Evolutionary conservation across 1,140 invertebrate genomes (phyloP).

Genomic region (Drosophila rufa): DNA sequence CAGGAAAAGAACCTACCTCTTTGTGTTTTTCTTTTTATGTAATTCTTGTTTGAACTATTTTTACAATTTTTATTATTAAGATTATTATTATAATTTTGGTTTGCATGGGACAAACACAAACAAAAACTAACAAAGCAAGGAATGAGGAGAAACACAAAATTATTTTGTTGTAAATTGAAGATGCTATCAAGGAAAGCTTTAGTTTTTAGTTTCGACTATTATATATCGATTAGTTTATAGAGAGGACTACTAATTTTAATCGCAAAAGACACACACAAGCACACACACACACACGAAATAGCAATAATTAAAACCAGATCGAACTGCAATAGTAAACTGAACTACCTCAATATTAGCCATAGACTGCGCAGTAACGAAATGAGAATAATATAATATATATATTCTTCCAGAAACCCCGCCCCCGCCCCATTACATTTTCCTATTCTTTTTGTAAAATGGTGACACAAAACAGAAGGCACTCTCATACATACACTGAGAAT

Average conservation of each 20-base stretch:
- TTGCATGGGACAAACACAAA: slow-evolving; percentile 29
- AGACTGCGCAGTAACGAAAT: slow-evolving; percentile 72
- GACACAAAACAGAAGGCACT: slow-evolving; percentile 41
- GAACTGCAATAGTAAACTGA: slow-evolving; percentile 84
- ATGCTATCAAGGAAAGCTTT: slow-evolving; percentile 75
- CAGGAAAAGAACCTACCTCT: slow-evolving; percentile 75
- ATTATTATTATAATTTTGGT: slow-evolving; percentile 41
- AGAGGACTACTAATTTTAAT: slow-evolving; percentile 34
- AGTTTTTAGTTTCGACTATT: slow-evolving; percentile 38
- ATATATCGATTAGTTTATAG: slow-evolving; percentile 32
- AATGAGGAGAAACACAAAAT: slow-evolving; percentile 27
- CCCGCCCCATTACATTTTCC: slow-evolving; percentile 15
- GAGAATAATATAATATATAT: slow-evolving; percentile 26
- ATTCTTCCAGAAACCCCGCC: slow-evolving; percentile 16
- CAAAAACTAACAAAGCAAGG: slow-evolving; percentile 7
- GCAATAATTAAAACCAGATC: slow-evolving; percentile 65
- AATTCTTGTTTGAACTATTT: slow-evolving; percentile 35
- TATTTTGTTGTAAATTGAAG: slow-evolving; percentile 63
- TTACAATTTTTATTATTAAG: slow-evolving; percentile 40
- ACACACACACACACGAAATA: slow-evolving; percentile 41
- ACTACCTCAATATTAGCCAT: slow-evolving; percentile 84
- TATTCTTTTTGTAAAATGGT: slow-evolving; percentile 74
- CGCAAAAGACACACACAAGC: slow-evolving; percentile 40
- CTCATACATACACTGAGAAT: slow-evolving; percentile 21
- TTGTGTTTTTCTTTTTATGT: slow-evolving; percentile 41